Percentiles rank a stretch among this genome's conserved stretches.
Evolutionary conservation across 2,797 vertebrate genomes (phyloP).

Genomic region (Pristis pectinata): DNA sequence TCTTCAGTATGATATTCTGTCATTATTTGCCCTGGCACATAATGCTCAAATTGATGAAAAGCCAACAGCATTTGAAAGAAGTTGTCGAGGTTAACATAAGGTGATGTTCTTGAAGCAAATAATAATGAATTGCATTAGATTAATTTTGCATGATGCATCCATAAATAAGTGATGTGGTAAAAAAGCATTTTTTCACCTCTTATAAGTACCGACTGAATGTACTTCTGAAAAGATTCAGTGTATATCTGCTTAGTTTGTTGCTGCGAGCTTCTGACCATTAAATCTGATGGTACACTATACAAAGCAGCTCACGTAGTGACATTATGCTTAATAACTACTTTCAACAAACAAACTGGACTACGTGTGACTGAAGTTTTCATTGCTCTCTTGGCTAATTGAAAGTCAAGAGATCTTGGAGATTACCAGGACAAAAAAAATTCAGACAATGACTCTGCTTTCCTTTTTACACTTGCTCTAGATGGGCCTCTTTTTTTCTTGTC

Average conservation of each 20-base stretch:
- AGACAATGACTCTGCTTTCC: too few species aligned
- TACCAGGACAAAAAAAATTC: neutral
- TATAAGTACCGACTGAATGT: neutral
- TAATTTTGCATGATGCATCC: constrained; percentile 58
- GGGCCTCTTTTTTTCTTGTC: too few species aligned
- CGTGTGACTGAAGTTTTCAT: neutral
- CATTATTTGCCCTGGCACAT: constrained; percentile 74
- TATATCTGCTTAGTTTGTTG: neutral
- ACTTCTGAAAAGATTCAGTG: neutral
- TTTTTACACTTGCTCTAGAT: too few species aligned
- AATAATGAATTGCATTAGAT: constrained; percentile 56
- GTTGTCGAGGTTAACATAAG: constrained; percentile 66
- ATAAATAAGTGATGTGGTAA: constrained; percentile 45
- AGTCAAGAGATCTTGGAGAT: neutral
- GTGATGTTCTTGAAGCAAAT: constrained; percentile 54
- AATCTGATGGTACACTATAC: neutral
- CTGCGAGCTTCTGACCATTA: neutral
- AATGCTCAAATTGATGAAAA: constrained; percentile 70
- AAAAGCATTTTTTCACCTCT: constrained; percentile 30
- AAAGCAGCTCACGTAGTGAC: neutral
- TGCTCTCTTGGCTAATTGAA: neutral
- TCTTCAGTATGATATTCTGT: constrained; percentile 77
- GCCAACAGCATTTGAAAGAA: constrained; percentile 51
- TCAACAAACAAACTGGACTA: neutral
- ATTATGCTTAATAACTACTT: neutral